phyloP scores from a whole-genome alignment of 1,140 invertebrate species.

The Drosophila grimshawi region DNA sequence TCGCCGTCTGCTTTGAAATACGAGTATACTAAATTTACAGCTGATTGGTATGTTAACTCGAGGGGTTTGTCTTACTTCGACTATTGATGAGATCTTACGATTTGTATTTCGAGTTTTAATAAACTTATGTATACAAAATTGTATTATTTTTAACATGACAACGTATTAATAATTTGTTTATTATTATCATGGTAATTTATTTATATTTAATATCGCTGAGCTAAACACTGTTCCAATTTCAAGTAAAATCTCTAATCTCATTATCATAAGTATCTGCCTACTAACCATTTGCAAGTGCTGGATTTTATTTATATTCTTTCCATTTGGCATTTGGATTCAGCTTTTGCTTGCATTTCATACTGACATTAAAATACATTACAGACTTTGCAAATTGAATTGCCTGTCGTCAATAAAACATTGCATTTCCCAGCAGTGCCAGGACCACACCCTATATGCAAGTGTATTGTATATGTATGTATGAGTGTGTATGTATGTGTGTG shows the following conservation, averaged over 20 bases:
- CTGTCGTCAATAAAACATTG: slow-evolving; percentile 50
- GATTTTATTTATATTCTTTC: slow-evolving; percentile 33
- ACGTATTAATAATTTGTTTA: too few relatives aligned
- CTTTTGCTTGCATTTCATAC: slow-evolving; percentile 24
- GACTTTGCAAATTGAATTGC: slow-evolving; percentile 48
- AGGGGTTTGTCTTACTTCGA: not conserved
- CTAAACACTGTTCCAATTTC: too few relatives aligned
- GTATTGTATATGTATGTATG: not conserved
- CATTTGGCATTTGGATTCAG: slow-evolving; percentile 28
- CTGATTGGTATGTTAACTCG: not conserved
- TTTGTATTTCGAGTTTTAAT: not conserved
- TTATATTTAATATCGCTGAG: too few relatives aligned
- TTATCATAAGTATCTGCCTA: slow-evolving; percentile 19
- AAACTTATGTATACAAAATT: too few relatives aligned
- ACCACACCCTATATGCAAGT: not conserved
- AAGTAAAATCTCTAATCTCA: not conserved
- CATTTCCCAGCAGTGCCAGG: slow-evolving; percentile 23
- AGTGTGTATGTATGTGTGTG: not conserved
- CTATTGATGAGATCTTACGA: not conserved
- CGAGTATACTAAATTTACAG: too few relatives aligned
- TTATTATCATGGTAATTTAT: too few relatives aligned
- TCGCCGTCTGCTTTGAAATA: not conserved
- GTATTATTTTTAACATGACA: too few relatives aligned
- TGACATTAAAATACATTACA: slow-evolving; percentile 33
- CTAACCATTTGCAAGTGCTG: not conserved